Evolutionary conservation across 2,113 vertebrate species (phyloP).

Genomic region (Choloepus hoffmanni): DNA sequence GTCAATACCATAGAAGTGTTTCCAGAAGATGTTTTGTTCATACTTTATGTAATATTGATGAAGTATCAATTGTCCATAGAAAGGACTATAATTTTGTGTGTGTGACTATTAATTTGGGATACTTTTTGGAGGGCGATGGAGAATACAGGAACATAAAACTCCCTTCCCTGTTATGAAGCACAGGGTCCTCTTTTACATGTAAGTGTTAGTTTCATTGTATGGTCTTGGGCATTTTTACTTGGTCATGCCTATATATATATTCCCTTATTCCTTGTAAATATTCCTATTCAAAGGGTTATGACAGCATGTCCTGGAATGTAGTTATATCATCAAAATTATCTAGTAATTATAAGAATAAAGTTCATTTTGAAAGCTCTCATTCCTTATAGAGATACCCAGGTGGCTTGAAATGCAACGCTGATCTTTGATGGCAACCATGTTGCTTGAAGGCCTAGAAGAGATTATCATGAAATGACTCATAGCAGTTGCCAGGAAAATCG

Average conservation of each 20-base stretch:
- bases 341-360: not conserved
- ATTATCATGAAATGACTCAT: not conserved
- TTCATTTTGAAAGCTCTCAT: not conserved
- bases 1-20: not conserved
- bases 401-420: not conserved
- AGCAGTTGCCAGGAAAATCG: not conserved
- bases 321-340: not conserved
- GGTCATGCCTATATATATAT: not conserved
- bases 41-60: not conserved
- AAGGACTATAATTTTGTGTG: not conserved
- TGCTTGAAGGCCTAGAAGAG: not conserved
- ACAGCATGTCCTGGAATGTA: not conserved
- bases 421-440: not conserved
- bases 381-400: not conserved
- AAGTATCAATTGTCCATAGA: not conserved
- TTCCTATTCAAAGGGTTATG: not conserved
- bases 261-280: slow-evolving; percentile 14
- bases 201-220: not conserved
- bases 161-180: not conserved
- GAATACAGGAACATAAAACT: not conserved
- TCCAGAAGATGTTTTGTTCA: not conserved
- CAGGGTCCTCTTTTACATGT: not conserved
- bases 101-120: not conserved
- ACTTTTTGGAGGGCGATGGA: not conserved
- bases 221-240: not conserved